Evolutionary conservation across 92 coral and sea anemone species (phyloP).

Genomic region (Umimayanthus kanabou): DNA sequence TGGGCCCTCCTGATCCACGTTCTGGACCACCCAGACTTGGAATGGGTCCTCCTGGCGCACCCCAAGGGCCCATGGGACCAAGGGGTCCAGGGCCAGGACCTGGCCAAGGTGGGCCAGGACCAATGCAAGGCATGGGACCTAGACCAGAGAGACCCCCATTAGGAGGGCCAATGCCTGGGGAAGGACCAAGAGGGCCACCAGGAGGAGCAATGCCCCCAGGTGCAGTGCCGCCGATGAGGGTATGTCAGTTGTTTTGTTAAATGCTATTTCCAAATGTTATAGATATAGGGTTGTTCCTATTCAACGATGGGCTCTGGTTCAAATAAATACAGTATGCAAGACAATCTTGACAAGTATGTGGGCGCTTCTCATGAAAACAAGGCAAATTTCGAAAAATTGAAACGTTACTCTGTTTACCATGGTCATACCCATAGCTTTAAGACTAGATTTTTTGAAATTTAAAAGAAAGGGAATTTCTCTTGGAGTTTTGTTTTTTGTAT

Average conservation of each 20-base stretch:
- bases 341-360: too few species aligned
- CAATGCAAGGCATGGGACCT: slow-evolving; percentile 41
- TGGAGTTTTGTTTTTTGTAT: not conserved
- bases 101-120: slow-evolving; percentile 9
- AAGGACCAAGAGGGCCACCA: slow-evolving; percentile 38
- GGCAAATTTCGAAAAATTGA: too few species aligned
- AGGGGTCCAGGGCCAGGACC: slow-evolving; percentile 38
- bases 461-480: not conserved
- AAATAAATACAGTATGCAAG: not conserved
- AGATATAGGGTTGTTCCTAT: too few species aligned
- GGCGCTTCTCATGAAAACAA: too few species aligned
- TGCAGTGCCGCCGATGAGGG: slow-evolving; percentile 30
- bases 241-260: not conserved
- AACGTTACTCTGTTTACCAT: too few species aligned
- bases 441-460: not conserved
- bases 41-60: slow-evolving; percentile 43
- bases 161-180: slow-evolving; percentile 35
- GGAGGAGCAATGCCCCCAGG: slow-evolving; percentile 29
- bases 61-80: slow-evolving; percentile 28
- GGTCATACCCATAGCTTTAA: too few species aligned
- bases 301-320: not conserved
- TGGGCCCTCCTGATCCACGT: slow-evolving; percentile 39
- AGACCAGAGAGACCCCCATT: slow-evolving; percentile 43
- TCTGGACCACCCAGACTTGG: slow-evolving; percentile 40
- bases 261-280: not conserved